A percentile compares a stretch with the other conserved stretches of the same genome.
Conservation (phyloP, 2,797 vertebrate species). For the Labeo calbasu region DNA sequence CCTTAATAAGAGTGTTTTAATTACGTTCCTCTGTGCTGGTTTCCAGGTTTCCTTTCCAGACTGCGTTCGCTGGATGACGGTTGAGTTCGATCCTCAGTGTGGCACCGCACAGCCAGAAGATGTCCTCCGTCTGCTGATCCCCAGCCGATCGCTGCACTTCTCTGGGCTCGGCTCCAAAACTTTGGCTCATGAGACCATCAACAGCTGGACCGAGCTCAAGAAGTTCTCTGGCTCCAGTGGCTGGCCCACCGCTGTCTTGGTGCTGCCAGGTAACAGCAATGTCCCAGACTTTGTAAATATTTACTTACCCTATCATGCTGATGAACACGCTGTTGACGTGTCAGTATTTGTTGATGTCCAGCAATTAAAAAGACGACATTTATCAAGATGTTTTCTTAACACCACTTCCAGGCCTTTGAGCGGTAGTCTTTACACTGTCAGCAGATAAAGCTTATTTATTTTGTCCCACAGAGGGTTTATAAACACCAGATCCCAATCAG, state of each 20-base stretch:
- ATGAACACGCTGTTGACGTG: background rate
- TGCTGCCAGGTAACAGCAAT: constrained; percentile 86
- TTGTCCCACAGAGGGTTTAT: background rate
- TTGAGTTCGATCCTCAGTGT: constrained; percentile 96
- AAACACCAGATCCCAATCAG: background rate
- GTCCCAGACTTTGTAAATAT: background rate
- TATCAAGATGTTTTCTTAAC: background rate
- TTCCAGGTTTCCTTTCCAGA: constrained; percentile 94
- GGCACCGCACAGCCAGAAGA: constrained; percentile 98
- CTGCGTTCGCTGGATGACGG: constrained; percentile 95
- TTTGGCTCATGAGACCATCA: constrained; percentile 91
- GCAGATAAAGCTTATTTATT: background rate
- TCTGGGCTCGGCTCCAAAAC: constrained; percentile 89
- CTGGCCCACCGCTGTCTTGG: constrained; percentile 94
- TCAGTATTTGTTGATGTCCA: background rate
- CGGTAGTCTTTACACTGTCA: background rate
- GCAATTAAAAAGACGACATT: background rate
- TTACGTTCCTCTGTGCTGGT: background rate
- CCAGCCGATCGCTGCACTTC: constrained; percentile 86
- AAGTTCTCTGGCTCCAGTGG: constrained; percentile 93
- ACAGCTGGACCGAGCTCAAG: constrained; percentile 97
- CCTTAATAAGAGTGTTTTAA: background rate
- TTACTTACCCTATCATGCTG: background rate
- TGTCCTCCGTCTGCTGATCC: constrained; percentile 93
- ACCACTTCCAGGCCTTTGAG: constrained; percentile 8